These are phyloP conservation scores for Hesperia comma DNA, from an alignment of 2,888 invertebrate species.

Conservation along the genomic window DNA sequence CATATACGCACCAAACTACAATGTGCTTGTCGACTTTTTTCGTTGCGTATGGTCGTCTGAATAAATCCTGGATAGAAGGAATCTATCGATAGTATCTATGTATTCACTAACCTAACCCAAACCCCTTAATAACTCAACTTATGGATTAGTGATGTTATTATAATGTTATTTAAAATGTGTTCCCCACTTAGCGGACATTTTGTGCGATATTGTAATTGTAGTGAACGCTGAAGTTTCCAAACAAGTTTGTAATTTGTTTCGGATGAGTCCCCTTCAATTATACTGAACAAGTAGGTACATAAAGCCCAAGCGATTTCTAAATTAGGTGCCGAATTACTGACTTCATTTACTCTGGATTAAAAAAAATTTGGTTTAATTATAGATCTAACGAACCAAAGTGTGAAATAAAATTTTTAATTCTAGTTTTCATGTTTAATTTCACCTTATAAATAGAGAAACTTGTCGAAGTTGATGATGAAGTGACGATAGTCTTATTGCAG, in stretches of 20 bases:
- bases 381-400: not conserved
- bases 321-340: slow-evolving; percentile 16
- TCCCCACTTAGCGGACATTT: slow-evolving; percentile 21
- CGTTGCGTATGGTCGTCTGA: too few relatives aligned
- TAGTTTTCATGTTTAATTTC: too few relatives aligned
- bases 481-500: too few relatives aligned
- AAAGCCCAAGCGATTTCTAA: slow-evolving; percentile 20
- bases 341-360: slow-evolving; percentile 6
- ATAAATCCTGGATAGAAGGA: too few relatives aligned
- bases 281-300: slow-evolving; percentile 45
- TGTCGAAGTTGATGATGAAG: too few relatives aligned
- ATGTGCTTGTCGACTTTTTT: too few relatives aligned
- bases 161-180: slow-evolving; percentile 10
- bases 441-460: too few relatives aligned
- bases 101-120: too few relatives aligned
- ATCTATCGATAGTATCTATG: too few relatives aligned
- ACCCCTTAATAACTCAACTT: too few relatives aligned
- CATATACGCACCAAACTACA: too few relatives aligned
- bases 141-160: not conserved
- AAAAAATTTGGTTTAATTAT: not conserved
- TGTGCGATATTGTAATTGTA: slow-evolving; percentile 54
- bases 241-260: slow-evolving; percentile 55
- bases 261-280: slow-evolving; percentile 64
- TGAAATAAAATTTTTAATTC: too few relatives aligned
- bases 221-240: slow-evolving; percentile 46